A percentile compares a stretch with the other conserved stretches of the same genome.
Evolutionary conservation across 2,888 invertebrate species (phyloP).

Genomic region (Agrochola lychnidis): DNA sequence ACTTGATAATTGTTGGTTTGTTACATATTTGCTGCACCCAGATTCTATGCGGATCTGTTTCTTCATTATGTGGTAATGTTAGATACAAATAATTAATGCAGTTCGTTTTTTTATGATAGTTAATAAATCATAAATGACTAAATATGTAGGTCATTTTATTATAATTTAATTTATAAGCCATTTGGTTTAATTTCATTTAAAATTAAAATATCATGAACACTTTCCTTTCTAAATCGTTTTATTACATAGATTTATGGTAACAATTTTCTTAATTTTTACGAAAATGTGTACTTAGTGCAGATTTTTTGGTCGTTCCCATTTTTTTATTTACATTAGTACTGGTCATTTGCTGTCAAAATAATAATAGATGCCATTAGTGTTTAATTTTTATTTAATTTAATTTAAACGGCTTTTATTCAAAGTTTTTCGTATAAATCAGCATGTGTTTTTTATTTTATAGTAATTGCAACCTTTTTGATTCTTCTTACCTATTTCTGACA

Average conservation of each 20-base stretch:
- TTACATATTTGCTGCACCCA: conserved; percentile 40
- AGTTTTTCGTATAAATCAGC: neutral
- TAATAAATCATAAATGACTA: conserved; percentile 16
- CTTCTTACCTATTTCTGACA: neutral
- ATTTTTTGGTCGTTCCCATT: conserved; percentile 18
- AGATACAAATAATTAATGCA: conserved; percentile 17
- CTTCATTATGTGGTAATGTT: conserved; percentile 13
- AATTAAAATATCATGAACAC: neutral
- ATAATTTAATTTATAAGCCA: neutral
- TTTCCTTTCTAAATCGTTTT: neutral
- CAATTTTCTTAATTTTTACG: neutral
- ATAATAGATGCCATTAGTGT: neutral
- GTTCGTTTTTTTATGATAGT: conserved; percentile 3
- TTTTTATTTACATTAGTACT: neutral
- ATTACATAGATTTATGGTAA: neutral
- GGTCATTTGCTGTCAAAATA: conserved; percentile 11
- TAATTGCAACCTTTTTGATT: neutral
- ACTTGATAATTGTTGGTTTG: conserved; percentile 45
- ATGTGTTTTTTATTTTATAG: neutral
- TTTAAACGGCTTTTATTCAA: neutral
- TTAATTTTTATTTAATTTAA: conserved; percentile 22
- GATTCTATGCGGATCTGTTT: conserved; percentile 25
- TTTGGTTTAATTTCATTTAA: neutral
- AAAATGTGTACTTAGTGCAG: neutral
- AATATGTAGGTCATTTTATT: neutral